These are phyloP conservation scores for Epinotia ramella DNA, from an alignment of 2,888 invertebrate genomes.

Conservation along the genomic window DNA sequence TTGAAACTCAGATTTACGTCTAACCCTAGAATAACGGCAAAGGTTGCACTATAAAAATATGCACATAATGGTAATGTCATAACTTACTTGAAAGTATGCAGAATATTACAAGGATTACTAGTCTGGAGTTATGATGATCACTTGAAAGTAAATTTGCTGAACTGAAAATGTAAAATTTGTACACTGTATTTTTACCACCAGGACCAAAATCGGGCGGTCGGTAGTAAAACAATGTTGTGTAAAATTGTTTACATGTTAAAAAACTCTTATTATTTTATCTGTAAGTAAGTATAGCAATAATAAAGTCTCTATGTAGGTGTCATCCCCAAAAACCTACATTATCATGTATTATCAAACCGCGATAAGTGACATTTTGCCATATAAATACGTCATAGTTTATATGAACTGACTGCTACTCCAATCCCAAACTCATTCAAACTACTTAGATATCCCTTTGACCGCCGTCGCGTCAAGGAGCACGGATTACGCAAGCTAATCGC, in stretches of 20 bases:
- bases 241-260: no score
- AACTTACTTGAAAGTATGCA: background rate
- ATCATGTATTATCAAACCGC: background rate
- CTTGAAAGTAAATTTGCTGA: background rate
- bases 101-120: background rate
- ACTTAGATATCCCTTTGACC: background rate
- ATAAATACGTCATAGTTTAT: no score
- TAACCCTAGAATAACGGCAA: background rate
- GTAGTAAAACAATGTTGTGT: background rate
- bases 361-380: no score
- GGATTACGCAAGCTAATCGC: constrained; percentile 36
- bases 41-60: background rate
- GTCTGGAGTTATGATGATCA: background rate
- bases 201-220: no score
- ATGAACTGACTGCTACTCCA: no score
- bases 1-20: background rate
- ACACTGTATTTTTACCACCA: background rate
- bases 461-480: background rate
- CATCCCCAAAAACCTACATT: background rate
- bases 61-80: no score
- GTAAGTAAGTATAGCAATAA: background rate
- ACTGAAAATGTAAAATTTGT: no score
- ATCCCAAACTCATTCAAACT: background rate
- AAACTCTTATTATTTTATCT: background rate
- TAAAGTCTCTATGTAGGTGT: background rate